phyloP scores from a whole-genome alignment of 2,797 vertebrate genomes.

The Coregonus sp. region DNA sequence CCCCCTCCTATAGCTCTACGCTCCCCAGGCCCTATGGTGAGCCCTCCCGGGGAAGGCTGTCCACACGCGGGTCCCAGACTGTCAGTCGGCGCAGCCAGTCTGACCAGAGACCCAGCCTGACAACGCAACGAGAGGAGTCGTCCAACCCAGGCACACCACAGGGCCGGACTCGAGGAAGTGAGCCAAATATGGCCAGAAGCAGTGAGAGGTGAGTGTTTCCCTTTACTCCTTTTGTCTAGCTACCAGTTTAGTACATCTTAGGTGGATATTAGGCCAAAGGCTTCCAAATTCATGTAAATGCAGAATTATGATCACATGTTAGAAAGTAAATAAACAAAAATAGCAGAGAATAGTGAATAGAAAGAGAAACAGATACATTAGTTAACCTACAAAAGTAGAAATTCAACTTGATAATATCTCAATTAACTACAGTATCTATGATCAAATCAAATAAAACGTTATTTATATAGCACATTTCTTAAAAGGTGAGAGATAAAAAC shows the following conservation, averaged over 20 bases:
- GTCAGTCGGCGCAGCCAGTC: slow-evolving; percentile 68
- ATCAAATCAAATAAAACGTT: too few species aligned
- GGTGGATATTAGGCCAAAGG: neutral
- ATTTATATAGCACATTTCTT: too few species aligned
- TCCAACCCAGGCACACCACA: slow-evolving; percentile 33
- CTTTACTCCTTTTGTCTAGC: neutral
- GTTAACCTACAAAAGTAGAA: too few species aligned
- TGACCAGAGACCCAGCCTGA: slow-evolving; percentile 48
- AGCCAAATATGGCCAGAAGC: slow-evolving; percentile 28
- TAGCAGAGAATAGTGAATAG: neutral
- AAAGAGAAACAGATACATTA: too few species aligned
- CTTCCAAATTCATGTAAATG: neutral
- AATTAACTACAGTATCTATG: too few species aligned
- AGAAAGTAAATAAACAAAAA: neutral
- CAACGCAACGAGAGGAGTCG: slow-evolving; percentile 39
- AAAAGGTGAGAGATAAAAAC: too few species aligned
- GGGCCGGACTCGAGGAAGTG: slow-evolving; percentile 43
- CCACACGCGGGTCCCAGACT: slow-evolving; percentile 64
- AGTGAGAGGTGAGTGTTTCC: slow-evolving; percentile 69
- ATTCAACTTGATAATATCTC: too few species aligned
- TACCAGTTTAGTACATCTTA: neutral
- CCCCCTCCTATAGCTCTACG: slow-evolving; percentile 58
- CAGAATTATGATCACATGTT: neutral
- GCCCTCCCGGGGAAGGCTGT: slow-evolving; percentile 54
- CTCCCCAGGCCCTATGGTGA: slow-evolving; percentile 67